phyloP scores from a whole-genome alignment of 2,888 invertebrate genomes.

The Drosophila paracracens region DNA sequence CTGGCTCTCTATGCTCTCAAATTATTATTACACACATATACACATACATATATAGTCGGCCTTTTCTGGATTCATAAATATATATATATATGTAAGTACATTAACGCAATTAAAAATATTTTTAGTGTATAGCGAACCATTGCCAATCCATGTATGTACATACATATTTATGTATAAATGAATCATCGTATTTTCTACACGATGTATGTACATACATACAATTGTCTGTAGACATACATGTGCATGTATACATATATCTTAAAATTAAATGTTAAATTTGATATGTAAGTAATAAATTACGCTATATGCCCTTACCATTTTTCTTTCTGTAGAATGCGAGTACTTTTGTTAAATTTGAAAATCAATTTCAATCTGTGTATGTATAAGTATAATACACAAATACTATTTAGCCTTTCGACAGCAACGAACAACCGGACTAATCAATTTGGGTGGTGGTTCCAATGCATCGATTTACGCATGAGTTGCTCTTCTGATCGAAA shows the following conservation, averaged over 20 bases:
- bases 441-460: conserved; percentile 69
- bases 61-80: conserved; percentile 39
- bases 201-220: conserved; percentile 19
- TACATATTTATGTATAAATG: conserved; percentile 47
- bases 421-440: conserved; percentile 75
- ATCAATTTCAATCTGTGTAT: conserved; percentile 56
- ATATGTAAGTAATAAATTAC: conserved; percentile 7
- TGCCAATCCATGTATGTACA: conserved; percentile 45
- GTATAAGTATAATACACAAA: conserved; percentile 61
- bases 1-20: conserved; percentile 4
- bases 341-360: conserved; percentile 65
- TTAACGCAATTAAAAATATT: conserved; percentile 52
- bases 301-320: conserved; percentile 59
- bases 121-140: conserved; percentile 44
- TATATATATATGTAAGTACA: conserved; percentile 22
- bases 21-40: conserved; percentile 10
- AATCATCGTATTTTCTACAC: conserved; percentile 45
- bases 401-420: conserved; percentile 67
- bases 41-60: conserved; percentile 6
- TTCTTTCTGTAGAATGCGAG: conserved; percentile 44
- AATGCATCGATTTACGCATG: conserved; percentile 45
- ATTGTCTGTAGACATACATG: conserved; percentile 11
- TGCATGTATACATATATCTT: conserved; percentile 8
- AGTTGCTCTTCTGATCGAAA: conserved; percentile 35
- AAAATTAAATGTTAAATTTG: conserved; percentile 10